A percentile compares a stretch with the other conserved stretches of the same genome.
Evolutionary conservation across 2,113 vertebrate genomes (phyloP).

Genomic region (Charina bottae): DNA sequence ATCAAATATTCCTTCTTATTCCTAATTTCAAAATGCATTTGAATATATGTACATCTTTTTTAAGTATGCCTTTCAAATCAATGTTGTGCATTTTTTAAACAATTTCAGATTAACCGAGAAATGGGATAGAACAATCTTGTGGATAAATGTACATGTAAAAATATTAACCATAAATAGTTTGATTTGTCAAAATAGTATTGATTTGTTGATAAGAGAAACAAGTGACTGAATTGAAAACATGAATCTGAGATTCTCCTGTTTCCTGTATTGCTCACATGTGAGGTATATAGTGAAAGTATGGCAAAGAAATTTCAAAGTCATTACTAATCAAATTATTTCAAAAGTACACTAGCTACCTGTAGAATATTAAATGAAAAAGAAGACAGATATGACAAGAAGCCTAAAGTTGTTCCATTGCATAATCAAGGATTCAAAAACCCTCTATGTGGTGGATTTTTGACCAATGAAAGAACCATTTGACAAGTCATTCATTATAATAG

Average conservation of each 20-base stretch:
- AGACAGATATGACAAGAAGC: slow-evolving; percentile 37
- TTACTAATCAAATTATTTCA: slow-evolving; percentile 51
- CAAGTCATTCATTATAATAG: slow-evolving; percentile 72
- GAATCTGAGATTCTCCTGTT: neutral
- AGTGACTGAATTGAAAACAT: neutral
- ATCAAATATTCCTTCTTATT: too few relatives aligned
- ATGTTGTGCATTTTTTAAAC: too few relatives aligned
- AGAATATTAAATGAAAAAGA: slow-evolving; percentile 51
- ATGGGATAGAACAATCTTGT: neutral
- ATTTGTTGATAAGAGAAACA: neutral
- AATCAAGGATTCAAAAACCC: slow-evolving; percentile 44
- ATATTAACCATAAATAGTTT: neutral
- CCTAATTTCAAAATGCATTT: too few relatives aligned
- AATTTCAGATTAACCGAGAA: neutral
- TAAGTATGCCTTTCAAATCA: too few relatives aligned
- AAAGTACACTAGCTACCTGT: slow-evolving; percentile 5
- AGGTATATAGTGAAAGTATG: slow-evolving; percentile 27
- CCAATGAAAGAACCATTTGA: slow-evolving; percentile 65
- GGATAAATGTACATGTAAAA: neutral
- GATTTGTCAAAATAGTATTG: neutral
- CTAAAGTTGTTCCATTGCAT: slow-evolving; percentile 50
- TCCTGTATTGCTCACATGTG: slow-evolving; percentile 2
- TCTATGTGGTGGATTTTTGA: slow-evolving; percentile 51
- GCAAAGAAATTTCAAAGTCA: slow-evolving; percentile 41
- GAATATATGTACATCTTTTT: too few relatives aligned